Base-by-base conservation (phyloP, 1,140 invertebrate species). In the Lordiphosa stackelbergi region DNA sequence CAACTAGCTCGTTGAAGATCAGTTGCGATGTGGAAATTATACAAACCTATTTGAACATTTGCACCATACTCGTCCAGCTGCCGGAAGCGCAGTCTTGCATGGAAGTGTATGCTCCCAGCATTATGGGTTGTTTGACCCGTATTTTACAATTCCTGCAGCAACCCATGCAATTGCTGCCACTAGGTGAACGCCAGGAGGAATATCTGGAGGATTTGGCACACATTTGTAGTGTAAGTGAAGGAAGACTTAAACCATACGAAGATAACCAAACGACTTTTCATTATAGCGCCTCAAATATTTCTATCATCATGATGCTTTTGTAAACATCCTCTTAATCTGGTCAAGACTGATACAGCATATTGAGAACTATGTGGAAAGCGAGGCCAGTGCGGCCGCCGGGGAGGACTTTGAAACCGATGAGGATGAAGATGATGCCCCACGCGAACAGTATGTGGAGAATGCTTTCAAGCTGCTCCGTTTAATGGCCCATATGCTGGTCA, bases 11-110 rank as follows among this genome's bases (percentile, higher is more conserved):
- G 28, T 55, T 73, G 48, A 69, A 69, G 64, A 79, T 81, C 12
- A 81, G 19, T 53, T 79, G 75, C 55, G 75, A 81, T 47, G 56
- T 81, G 54, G 77, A 83, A 58, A 70, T 75, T 22, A 85, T 85
- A 48, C 72, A 85, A 60, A 86, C 84, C 57, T 86, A 85, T 61
- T 65, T 85, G 22, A 87, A 88, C 46, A 86, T 88, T 22, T 84
- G 85, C 55, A 75, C 81, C 11, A 87, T 87, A 35, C 58, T 88
- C 10, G 73, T 85, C n/a, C 86, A 87, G 48, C 68, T 87, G 42
- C 78, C 78, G 6, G 64, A 83, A 16, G 85, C 85, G 8, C 62
- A 70, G 40, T 37, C 53, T 6, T 69, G 60, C 7, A 86, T 86
- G 66, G 58, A 69, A 24, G 43, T 43, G 1, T 66, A 72, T 22